Evolutionary conservation across 2,797 vertebrate genomes (phyloP), one percentile per base, ranked within the genome.

Genomic region (Pipistrellus pygmaeus): DNA sequence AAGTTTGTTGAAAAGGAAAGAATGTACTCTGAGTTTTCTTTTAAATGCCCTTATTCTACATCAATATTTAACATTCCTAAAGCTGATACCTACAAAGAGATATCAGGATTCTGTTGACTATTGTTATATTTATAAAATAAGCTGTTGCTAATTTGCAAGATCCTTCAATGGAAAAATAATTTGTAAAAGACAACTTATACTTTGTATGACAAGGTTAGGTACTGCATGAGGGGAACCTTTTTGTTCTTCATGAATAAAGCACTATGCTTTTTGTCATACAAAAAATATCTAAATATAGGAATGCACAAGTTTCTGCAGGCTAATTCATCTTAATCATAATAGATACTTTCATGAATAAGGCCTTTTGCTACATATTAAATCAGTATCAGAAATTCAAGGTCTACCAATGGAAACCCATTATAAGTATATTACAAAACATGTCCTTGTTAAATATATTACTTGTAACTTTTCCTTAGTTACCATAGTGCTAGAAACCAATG

Each of bases 361-460:
- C 35, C 23, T 84, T 96, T 96, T 44, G 38, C 62, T 92, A 35
- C 32, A 38, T 93, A 85, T 32, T 82, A 93, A 75, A 60, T 94
- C 41, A 93, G 18, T 94, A 23, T 82, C 55, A 81, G 35, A 53
- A 81, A 92, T 89, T 93, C 88, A 93, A 57, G 83, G 55, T 92
- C 82, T 93, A 77, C 68, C 66, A 83, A 4, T 87, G 5, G 60
- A 95, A 94, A 93, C 21, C 30, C 25, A 18, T 69, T 91, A 73
- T 46, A 57, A 85, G 71, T 72, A 71, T 35, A 57, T 93, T 90
- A 77, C 46, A 30, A 53, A 88, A 64, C 73, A 62, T 1, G 27
- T 85, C 85, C 73, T 94, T 94, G 48, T 95, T 85, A 75, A 95
- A 66, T 71, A 30, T 57, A 92, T 88, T 17, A 35, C 15, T 55